Conservation (phyloP, 2,888 invertebrate species). For the Trachelus tabidus region DNA sequence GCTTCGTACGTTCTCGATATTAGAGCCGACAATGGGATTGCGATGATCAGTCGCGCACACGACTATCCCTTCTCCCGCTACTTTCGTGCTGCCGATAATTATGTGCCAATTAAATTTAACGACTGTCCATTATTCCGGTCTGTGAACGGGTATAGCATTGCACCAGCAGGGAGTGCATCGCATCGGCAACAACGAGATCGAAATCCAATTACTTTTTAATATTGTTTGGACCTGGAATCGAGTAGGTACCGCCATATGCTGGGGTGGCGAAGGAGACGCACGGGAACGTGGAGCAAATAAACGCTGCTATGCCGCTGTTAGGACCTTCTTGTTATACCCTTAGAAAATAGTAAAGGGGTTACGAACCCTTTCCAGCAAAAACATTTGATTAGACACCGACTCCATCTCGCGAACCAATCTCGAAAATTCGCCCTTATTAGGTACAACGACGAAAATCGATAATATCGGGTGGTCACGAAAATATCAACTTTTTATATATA, state of each 20-base stretch:
- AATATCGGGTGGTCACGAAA: too few species aligned
- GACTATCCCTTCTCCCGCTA: constrained; percentile 19
- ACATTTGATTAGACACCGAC: neutral
- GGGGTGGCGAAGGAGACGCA: constrained; percentile 35
- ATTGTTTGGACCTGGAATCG: constrained; percentile 46
- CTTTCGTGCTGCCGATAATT: constrained; percentile 47
- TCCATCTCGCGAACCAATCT: neutral
- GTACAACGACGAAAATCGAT: too few species aligned
- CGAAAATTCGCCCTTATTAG: neutral
- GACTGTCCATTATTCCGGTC: constrained; percentile 56
- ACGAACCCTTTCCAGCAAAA: neutral
- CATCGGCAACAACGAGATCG: constrained; percentile 39
- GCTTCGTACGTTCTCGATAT: constrained; percentile 41
- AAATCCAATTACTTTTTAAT: constrained; percentile 61
- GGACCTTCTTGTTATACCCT: constrained; percentile 3
- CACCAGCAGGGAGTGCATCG: constrained; percentile 26
- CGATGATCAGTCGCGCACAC: constrained; percentile 37
- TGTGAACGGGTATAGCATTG: constrained; percentile 32
- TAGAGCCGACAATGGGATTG: constrained; percentile 46
- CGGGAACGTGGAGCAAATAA: constrained; percentile 20
- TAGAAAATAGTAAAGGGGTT: neutral
- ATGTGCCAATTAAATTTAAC: constrained; percentile 63
- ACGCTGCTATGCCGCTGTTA: constrained; percentile 16
- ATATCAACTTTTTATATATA: too few species aligned
- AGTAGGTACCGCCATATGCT: constrained; percentile 25